Conservation (phyloP, 2,888 invertebrate species). For the Gastracanthus pulcherrimus region DNA sequence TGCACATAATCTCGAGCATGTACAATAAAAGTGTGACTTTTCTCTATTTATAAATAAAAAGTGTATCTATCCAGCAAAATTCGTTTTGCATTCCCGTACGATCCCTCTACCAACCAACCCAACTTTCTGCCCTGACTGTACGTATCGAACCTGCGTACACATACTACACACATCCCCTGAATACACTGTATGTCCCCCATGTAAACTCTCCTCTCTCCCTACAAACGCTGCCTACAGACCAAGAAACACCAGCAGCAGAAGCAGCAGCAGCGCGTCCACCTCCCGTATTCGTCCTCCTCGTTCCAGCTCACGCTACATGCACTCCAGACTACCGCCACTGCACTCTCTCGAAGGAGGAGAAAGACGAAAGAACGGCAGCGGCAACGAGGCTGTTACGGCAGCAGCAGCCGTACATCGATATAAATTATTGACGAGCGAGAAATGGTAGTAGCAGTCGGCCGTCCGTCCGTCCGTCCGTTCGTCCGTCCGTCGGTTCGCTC, state of each 20-base stretch:
- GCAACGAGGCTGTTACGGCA: slow-evolving; percentile 25
- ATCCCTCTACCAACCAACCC: background rate
- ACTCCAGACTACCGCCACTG: background rate
- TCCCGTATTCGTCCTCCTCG: background rate
- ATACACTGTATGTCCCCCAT: background rate
- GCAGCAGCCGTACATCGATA: slow-evolving; percentile 31
- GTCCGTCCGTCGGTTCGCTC: slow-evolving; percentile 22
- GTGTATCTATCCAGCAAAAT: too few relatives aligned
- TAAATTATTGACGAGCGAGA: slow-evolving; percentile 48
- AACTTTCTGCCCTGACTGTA: too few relatives aligned
- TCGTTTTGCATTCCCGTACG: too few relatives aligned
- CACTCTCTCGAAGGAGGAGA: background rate
- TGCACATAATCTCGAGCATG: too few relatives aligned
- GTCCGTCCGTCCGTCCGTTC: slow-evolving; percentile 4
- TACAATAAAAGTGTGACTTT: too few relatives aligned
- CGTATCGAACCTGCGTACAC: too few relatives aligned
- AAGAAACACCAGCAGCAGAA: background rate
- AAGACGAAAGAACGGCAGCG: background rate
- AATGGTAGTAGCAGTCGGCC: slow-evolving; percentile 17
- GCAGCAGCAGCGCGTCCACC: background rate
- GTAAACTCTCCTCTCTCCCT: background rate
- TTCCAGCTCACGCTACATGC: background rate
- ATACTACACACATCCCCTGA: background rate
- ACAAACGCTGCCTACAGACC: background rate
- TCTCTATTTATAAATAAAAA: too few relatives aligned